Percentiles rank a stretch among this genome's conserved stretches.
These are phyloP conservation scores for Champsocephalus gunnari DNA, from an alignment of 2,797 vertebrate genomes.

Conservation along the genomic window DNA sequence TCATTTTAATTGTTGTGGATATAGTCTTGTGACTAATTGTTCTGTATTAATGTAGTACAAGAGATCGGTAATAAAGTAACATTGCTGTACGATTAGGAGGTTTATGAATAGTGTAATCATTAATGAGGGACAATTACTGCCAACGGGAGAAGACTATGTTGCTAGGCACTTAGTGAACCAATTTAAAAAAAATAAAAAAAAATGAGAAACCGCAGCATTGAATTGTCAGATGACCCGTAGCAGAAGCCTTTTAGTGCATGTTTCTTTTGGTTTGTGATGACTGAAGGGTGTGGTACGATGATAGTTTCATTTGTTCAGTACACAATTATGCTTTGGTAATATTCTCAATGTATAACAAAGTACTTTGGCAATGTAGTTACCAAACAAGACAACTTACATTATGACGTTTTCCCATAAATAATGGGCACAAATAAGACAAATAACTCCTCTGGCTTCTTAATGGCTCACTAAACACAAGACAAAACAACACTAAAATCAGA, in stretches of 20 bases:
- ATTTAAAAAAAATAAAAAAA: slow-evolving; percentile 39
- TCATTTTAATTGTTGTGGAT: slow-evolving; percentile 29
- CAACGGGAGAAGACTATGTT: slow-evolving; percentile 39
- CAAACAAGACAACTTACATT: too few relatives aligned
- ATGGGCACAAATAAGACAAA: background rate
- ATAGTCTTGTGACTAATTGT: slow-evolving; percentile 41
- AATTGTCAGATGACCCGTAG: slow-evolving; percentile 14
- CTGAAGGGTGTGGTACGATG: slow-evolving; percentile 25
- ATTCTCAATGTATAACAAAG: too few relatives aligned
- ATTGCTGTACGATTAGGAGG: slow-evolving; percentile 56
- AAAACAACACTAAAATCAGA: background rate
- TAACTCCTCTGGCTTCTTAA: background rate
- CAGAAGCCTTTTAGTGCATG: slow-evolving; percentile 24
- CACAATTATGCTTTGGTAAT: background rate
- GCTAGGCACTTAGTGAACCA: slow-evolving; percentile 41
- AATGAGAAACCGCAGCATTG: slow-evolving; percentile 32
- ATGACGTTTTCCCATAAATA: too few relatives aligned
- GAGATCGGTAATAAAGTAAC: slow-evolving; percentile 51
- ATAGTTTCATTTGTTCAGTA: slow-evolving; percentile 19
- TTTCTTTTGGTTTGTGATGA: slow-evolving; percentile 32
- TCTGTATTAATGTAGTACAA: slow-evolving; percentile 49
- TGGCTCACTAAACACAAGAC: background rate
- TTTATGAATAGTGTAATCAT: slow-evolving; percentile 72
- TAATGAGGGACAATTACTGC: slow-evolving; percentile 60
- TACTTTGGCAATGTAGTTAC: too few relatives aligned